phyloP scores from a whole-genome alignment of 2,113 vertebrate genomes.

The Rutilus rutilus region DNA sequence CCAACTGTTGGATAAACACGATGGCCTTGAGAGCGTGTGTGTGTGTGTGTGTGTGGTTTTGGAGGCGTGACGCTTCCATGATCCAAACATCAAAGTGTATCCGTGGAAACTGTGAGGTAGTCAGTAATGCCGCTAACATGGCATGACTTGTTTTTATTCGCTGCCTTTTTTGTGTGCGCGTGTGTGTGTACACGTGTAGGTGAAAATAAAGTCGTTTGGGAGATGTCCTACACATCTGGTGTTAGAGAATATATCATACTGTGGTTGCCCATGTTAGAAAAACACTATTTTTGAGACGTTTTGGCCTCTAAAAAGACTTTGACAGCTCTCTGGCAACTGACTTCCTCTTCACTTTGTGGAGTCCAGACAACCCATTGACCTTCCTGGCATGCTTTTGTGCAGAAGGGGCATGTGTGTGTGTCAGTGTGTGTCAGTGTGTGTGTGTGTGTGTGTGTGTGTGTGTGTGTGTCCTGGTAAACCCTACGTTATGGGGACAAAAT shows the following conservation, averaged over 20 bases:
- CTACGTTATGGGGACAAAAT: too few relatives aligned
- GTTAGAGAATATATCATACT: constrained; percentile 24
- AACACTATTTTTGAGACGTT: background rate
- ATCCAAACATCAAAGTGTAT: constrained; percentile 43
- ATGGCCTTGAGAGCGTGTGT: constrained; percentile 49
- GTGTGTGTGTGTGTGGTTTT: constrained; percentile 38
- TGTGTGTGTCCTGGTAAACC: too few relatives aligned
- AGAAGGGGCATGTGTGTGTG: constrained; percentile 5
- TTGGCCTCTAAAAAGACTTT: constrained; percentile 28
- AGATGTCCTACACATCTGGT: constrained; percentile 24
- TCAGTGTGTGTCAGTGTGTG: background rate
- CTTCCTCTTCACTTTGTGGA: constrained; percentile 35
- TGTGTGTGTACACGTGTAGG: background rate
- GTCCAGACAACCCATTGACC: constrained; percentile 39
- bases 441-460: too few relatives aligned
- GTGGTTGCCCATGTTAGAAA: constrained; percentile 20
- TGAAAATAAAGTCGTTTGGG: constrained; percentile 14
- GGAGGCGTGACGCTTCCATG: constrained; percentile 32
- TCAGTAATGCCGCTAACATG: constrained; percentile 28
- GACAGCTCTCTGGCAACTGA: constrained; percentile 45
- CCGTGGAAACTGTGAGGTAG: constrained; percentile 41
- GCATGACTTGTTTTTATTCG: constrained; percentile 36
- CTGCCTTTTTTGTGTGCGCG: background rate
- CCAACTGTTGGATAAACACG: constrained; percentile 43
- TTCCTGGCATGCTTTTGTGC: constrained; percentile 13